Evolutionary conservation across 2,888 invertebrate species (phyloP).

Genomic region (Lasioglossum malachurum): DNA sequence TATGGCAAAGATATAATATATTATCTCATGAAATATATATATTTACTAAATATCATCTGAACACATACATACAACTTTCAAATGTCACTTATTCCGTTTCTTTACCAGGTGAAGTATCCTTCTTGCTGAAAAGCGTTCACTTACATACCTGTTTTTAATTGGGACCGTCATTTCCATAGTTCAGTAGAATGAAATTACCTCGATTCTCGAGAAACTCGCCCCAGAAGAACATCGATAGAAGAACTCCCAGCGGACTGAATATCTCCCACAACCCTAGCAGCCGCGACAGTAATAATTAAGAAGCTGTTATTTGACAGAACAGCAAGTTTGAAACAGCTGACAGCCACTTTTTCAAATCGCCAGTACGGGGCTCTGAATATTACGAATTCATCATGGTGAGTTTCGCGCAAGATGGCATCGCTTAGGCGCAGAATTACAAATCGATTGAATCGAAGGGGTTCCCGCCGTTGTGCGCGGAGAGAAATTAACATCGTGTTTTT

Average conservation of each 20-base stretch:
- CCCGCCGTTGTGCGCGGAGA: constrained; percentile 74
- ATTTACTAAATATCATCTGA: background rate
- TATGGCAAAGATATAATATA: background rate
- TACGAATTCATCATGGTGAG: constrained; percentile 61
- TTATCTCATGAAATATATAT: background rate
- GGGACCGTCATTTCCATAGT: background rate
- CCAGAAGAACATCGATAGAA: background rate
- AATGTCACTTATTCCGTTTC: background rate
- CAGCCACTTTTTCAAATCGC: background rate
- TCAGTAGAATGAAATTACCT: background rate
- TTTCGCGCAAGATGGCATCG: constrained; percentile 73
- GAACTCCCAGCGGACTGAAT: background rate
- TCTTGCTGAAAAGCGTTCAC: background rate
- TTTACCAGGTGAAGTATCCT: background rate
- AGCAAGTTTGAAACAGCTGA: background rate
- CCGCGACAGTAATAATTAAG: background rate
- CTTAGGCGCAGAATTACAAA: constrained; percentile 82
- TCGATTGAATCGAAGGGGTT: constrained; percentile 83
- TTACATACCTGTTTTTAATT: background rate
- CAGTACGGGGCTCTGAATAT: constrained; percentile 39
- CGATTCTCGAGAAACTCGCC: background rate
- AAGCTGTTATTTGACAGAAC: background rate
- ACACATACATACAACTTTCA: too few species aligned
- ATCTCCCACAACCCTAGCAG: background rate
- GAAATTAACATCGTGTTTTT: constrained; percentile 85